These are phyloP conservation scores for Ichneumon xanthorius DNA, from an alignment of 2,888 invertebrate genomes.

Conservation along the genomic window DNA sequence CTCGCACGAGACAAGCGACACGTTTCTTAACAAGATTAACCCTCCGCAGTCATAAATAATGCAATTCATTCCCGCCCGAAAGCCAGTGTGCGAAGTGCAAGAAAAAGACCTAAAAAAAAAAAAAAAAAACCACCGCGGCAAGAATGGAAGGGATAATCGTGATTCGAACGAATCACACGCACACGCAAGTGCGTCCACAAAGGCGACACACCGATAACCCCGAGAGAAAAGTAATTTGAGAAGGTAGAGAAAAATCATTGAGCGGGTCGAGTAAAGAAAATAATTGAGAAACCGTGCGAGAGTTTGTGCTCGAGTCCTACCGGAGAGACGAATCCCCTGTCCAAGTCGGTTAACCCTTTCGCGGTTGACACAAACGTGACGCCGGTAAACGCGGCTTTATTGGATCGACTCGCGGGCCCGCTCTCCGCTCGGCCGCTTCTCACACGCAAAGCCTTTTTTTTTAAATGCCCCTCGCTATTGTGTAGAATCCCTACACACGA, in stretches of 20 bases:
- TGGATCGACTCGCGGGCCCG: conserved; percentile 38
- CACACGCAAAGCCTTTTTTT: conserved; percentile 11
- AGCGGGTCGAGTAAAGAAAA: conserved; percentile 13
- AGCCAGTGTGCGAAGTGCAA: background rate
- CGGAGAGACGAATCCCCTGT: conserved; percentile 50
- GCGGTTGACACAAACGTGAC: conserved; percentile 50
- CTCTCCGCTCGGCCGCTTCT: conserved; percentile 28
- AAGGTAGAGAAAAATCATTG: conserved; percentile 37
- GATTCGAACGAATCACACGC: background rate
- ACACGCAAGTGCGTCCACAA: too few relatives aligned
- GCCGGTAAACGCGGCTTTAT: conserved; percentile 49
- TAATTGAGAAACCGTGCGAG: conserved; percentile 28
- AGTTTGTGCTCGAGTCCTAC: conserved; percentile 13
- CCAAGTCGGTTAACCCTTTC: conserved; percentile 52
- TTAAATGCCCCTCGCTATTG: conserved; percentile 1
- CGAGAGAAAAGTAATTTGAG: conserved; percentile 42
- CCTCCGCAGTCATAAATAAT: conserved; percentile 75
- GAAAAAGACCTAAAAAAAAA: background rate
- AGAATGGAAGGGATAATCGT: conserved; percentile 34
- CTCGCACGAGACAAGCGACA: background rate
- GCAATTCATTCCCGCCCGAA: conserved; percentile 73
- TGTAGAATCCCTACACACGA: background rate
- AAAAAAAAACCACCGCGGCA: background rate
- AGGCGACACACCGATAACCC: background rate
- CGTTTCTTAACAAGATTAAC: conserved; percentile 73